Evolutionary conservation across 1,140 invertebrate genomes (phyloP), one percentile per base, ranked within the genome.

Genomic region (Steinernema feltiae): DNA sequence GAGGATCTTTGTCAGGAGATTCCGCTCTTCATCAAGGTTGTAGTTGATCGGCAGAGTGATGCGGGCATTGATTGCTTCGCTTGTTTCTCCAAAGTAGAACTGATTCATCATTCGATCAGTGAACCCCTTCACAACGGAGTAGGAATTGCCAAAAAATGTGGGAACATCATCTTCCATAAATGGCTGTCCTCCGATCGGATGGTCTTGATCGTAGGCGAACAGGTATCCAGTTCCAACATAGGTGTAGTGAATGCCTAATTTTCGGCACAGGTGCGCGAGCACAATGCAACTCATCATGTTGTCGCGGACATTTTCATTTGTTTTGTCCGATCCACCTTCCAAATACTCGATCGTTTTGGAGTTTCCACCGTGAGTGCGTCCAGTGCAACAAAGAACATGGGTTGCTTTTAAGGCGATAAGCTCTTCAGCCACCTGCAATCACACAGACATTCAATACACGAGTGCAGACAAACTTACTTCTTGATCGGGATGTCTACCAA

Each of bases 81-180:
- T 46, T 46, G 69, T 75, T 1, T 32, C 32, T 15, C 41, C 69
- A 41, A 41, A 24, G 15, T 21, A 75, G 41, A 80, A 76, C 12
- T 69, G 71, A 31, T 81, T 80, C 31, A 86, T 72, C 83, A 86
- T 85, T 32, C 82, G 77, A 71, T 85, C 84, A 17, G 84, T 86
- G 48, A 82, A 84, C 1, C 84, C 84, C 73, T 85, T 85, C 1
- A 84, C 85, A 1, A 85, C 84, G n/a, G 84, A 85, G 71, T 85
- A 85, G 7, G 84, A 86, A 31, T 86, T 86, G 18, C 84, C 84
- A 74, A 85, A 85, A 75, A 86, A 85, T 30, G 83, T 85, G 0
- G 84, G 85, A 24, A 81, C 32, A 63, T 85, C 84, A 29, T 79
- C 69, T 29, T 85, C 84, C n/a, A 30, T 70, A 74, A 85, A 85